These are phyloP conservation scores for Anser cygnoides DNA, from an alignment of 2,113 vertebrate genomes.

Conservation along the genomic window DNA sequence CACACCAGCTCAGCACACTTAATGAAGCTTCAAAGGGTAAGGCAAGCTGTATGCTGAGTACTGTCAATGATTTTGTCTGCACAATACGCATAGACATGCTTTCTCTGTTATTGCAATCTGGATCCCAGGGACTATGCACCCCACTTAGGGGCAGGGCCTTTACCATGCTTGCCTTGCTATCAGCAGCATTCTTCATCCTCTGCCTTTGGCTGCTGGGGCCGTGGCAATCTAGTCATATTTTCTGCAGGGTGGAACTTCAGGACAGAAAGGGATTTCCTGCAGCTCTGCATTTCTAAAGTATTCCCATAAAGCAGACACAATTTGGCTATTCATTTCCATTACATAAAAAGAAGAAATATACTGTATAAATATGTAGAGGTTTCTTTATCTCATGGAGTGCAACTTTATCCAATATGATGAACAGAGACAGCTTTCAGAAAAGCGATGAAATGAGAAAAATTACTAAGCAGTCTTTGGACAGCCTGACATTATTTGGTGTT, in stretches of 20 bases:
- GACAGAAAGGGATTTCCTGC: slow-evolving; percentile 19
- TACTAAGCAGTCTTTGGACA: background rate
- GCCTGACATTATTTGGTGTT: background rate
- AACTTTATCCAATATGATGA: background rate
- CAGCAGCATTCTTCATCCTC: background rate
- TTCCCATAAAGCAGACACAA: background rate
- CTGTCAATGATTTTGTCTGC: background rate
- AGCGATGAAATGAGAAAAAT: slow-evolving; percentile 10
- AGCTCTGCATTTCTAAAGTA: background rate
- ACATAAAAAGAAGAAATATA: slow-evolving; percentile 35
- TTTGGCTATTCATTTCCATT: background rate
- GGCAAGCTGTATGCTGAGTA: background rate
- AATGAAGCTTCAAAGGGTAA: background rate
- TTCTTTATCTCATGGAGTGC: background rate
- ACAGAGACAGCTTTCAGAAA: slow-evolving; percentile 30
- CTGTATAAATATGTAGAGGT: slow-evolving; percentile 2
- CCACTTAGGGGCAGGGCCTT: background rate
- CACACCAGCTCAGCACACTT: background rate
- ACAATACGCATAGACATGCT: background rate
- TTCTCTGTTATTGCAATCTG: background rate
- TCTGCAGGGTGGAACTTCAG: background rate
- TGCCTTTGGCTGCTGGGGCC: slow-evolving; percentile 4
- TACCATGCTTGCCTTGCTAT: background rate
- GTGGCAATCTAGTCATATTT: background rate
- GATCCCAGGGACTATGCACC: background rate